phyloP scores from a whole-genome alignment of 2,113 vertebrate genomes.

The Cinclus mexicanus region DNA sequence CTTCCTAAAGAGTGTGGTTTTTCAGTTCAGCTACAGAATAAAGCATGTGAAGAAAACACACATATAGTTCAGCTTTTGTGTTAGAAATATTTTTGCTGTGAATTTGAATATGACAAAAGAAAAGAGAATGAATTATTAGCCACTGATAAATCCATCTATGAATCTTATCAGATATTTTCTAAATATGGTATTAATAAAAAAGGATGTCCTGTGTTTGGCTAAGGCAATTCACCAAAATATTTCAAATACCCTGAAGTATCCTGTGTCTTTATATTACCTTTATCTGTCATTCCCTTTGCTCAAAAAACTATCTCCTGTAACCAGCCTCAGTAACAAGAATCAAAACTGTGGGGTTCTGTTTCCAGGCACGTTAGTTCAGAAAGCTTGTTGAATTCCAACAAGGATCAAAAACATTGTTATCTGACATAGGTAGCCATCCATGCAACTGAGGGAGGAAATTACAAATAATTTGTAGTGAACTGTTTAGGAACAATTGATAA shows the following conservation, averaged over 20 bases:
- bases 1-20: not conserved
- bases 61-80: not conserved
- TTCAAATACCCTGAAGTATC: not conserved
- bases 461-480: not conserved
- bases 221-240: not conserved
- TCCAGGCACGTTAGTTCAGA: not conserved
- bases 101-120: not conserved
- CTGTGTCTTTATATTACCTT: not conserved
- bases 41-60: not conserved
- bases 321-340: not conserved
- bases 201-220: not conserved
- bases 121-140: not conserved
- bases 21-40: not conserved
- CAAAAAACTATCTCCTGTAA: not conserved
- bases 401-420: not conserved
- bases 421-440: not conserved
- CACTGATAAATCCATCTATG: not conserved
- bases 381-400: not conserved
- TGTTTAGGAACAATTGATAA: not conserved
- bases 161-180: not conserved
- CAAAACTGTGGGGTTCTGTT: not conserved
- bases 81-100: not conserved
- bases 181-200: not conserved
- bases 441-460: not conserved
- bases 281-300: not conserved